A percentile compares a stretch with the other conserved stretches of the same genome.
phyloP scores from a whole-genome alignment of 2,888 invertebrate species.

The Nomada ruficornis region DNA sequence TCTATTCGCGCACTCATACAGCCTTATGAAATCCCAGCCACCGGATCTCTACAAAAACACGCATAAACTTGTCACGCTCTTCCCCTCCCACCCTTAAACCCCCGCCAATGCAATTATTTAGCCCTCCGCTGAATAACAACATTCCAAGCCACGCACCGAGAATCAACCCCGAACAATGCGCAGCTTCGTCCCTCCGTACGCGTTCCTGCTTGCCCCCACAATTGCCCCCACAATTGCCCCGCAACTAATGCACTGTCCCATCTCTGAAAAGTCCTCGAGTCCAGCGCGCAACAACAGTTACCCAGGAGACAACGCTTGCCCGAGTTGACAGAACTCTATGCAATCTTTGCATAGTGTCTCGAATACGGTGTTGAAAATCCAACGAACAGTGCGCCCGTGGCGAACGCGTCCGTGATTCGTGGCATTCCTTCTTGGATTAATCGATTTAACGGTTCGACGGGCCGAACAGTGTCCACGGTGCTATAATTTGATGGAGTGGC shows the following conservation, averaged over 20 bases:
- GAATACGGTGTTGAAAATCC: background rate
- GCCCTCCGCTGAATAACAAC: background rate
- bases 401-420: slow-evolving; percentile 55
- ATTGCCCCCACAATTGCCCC: background rate
- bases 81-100: background rate
- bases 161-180: background rate
- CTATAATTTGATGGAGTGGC: slow-evolving; percentile 77
- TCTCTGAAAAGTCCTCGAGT: background rate
- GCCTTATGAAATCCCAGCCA: no score
- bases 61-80: background rate
- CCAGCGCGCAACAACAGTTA: slow-evolving; percentile 4
- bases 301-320: slow-evolving; percentile 5
- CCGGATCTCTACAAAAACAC: background rate
- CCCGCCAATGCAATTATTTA: background rate
- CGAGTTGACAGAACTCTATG: slow-evolving; percentile 10
- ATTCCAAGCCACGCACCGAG: background rate
- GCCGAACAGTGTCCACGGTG: slow-evolving; percentile 65
- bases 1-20: no score
- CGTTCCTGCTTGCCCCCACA: background rate
- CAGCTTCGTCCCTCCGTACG: background rate
- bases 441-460: slow-evolving; percentile 74
- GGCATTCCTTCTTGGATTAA: slow-evolving; percentile 72
- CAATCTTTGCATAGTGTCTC: slow-evolving; percentile 4
- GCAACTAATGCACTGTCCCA: background rate
- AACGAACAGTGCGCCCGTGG: slow-evolving; percentile 31